Percentiles rank a stretch among this genome's conserved stretches.
Evolutionary conservation across 2,113 vertebrate genomes (phyloP).

Genomic region (Aramus guarauna): DNA sequence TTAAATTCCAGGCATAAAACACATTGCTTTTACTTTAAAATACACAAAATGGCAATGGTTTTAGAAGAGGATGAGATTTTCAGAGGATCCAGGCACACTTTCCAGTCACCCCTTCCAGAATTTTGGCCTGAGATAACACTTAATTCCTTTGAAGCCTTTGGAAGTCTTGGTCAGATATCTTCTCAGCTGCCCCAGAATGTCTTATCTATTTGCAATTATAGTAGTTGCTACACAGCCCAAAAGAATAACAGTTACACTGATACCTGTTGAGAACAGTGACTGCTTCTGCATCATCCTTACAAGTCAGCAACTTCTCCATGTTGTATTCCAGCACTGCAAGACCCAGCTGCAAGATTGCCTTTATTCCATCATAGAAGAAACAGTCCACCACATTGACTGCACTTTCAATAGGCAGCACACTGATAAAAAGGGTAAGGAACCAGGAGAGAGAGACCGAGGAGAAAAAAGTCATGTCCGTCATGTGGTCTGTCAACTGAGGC

Average conservation of each 20-base stretch:
- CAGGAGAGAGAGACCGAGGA: conserved; percentile 96
- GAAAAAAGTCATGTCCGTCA: conserved; percentile 96
- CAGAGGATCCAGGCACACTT: background rate
- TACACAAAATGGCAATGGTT: background rate
- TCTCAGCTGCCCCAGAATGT: background rate
- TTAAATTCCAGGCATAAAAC: background rate
- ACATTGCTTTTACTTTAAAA: background rate
- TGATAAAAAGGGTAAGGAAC: conserved; percentile 99
- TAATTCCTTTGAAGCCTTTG: background rate
- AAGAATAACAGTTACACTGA: background rate
- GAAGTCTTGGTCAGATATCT: background rate
- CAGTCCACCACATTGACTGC: conserved; percentile 97
- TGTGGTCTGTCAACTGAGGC: conserved; percentile 93
- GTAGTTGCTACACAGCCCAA: background rate
- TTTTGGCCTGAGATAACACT: background rate
- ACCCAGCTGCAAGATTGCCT: conserved; percentile 92
- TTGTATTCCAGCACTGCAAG: conserved; percentile 93
- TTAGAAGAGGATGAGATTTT: background rate
- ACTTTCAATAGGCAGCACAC: conserved; percentile 93
- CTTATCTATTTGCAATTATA: background rate
- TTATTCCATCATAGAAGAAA: conserved; percentile 96
- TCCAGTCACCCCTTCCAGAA: background rate
- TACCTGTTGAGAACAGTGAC: conserved; percentile 96
- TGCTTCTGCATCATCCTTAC: conserved; percentile 93
- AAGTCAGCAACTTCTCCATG: conserved; percentile 89